Evolutionary conservation across 2,113 vertebrate species (phyloP).

Genomic region (Phylloscopus trochilus): DNA sequence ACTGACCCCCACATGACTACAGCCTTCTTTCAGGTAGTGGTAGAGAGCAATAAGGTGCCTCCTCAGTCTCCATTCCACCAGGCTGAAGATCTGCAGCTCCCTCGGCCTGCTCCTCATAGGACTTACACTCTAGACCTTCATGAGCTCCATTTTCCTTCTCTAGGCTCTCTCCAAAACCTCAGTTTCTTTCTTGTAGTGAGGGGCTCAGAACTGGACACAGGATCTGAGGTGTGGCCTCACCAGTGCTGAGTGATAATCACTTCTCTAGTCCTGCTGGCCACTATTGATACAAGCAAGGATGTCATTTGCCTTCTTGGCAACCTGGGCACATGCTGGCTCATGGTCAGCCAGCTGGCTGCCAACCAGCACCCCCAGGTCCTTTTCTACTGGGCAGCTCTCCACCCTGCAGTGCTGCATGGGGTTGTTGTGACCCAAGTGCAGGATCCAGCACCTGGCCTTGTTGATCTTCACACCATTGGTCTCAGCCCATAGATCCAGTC

Average conservation of each 20-base stretch:
- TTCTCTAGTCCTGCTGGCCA: background rate
- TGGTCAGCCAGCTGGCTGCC: background rate
- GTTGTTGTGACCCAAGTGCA: background rate
- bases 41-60: background rate
- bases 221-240: background rate
- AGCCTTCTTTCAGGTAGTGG: background rate
- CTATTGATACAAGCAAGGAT: background rate
- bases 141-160: rapidly evolving
- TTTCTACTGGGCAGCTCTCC: background rate
- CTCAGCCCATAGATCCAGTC: background rate
- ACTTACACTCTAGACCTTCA: background rate
- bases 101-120: background rate
- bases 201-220: background rate
- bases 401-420: background rate
- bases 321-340: background rate
- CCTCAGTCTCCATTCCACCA: background rate
- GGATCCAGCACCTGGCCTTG: background rate
- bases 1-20: rapidly evolving
- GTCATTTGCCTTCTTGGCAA: background rate
- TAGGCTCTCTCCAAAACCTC: background rate
- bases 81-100: background rate
- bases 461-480: background rate
- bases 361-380: background rate
- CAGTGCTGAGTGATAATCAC: background rate
- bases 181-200: background rate